Evolutionary conservation across 2,797 vertebrate species (phyloP).

Genomic region (Bothrops alternatus): DNA sequence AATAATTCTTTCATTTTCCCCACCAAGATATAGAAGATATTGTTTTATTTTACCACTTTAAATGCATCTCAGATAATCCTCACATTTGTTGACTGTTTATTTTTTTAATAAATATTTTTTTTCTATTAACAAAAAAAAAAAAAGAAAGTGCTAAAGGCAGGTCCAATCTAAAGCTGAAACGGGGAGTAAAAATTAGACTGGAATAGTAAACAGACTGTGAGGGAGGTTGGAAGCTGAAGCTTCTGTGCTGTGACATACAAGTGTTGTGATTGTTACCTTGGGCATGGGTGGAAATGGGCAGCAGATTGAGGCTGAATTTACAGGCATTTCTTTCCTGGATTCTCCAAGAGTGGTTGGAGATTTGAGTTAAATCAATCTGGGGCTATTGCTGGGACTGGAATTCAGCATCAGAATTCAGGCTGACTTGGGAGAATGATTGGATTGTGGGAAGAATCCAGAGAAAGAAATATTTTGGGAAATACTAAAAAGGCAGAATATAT

Average conservation of each 20-base stretch:
- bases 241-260: neutral
- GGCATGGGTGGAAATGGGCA: neutral
- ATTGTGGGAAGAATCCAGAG: no score
- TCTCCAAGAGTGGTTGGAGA: neutral
- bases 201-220: neutral
- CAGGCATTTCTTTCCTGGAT: neutral
- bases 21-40: neutral
- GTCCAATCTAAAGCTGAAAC: neutral
- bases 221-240: neutral
- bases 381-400: no score
- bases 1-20: neutral
- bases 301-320: neutral
- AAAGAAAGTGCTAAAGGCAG: conserved; percentile 5
- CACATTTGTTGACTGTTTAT: neutral
- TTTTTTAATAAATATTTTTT: neutral
- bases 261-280: neutral
- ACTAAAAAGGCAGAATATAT: no score
- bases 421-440: neutral
- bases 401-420: neutral
- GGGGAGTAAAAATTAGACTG: neutral
- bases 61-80: neutral
- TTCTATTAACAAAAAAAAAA: neutral
- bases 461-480: no score
- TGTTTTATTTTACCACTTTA: neutral
- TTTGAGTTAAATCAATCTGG: neutral